Percentiles rank a stretch among this genome's conserved stretches.
Conservation (phyloP, 2,888 invertebrate species). For the Clusia tigrina region DNA sequence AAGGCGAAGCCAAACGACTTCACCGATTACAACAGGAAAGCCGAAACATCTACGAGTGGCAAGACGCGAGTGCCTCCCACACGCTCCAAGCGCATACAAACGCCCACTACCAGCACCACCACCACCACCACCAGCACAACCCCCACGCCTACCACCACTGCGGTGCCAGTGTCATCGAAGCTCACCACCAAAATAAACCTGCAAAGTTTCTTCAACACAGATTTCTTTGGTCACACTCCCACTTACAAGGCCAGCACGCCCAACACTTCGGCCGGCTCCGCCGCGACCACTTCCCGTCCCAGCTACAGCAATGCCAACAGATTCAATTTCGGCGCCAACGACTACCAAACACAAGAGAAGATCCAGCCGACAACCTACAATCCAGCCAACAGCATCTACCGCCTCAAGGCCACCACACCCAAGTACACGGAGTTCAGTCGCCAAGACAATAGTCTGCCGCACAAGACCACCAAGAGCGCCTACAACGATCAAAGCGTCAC, state of each 20-base stretch:
- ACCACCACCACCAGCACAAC: constrained; percentile 32
- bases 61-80: constrained; percentile 48
- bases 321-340: constrained; percentile 46
- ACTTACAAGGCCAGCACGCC: constrained; percentile 46
- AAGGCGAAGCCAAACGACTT: constrained; percentile 59
- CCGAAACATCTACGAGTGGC: constrained; percentile 43
- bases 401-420: constrained; percentile 48
- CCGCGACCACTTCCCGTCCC: constrained; percentile 36
- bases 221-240: constrained; percentile 43
- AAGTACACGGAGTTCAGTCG: constrained; percentile 42
- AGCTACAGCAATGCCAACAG: constrained; percentile 45
- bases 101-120: constrained; percentile 23
- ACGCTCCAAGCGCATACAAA: constrained; percentile 43
- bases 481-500: constrained; percentile 38
- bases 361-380: constrained; percentile 63
- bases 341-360: constrained; percentile 55
- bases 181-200: constrained; percentile 54
- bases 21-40: constrained; percentile 56
- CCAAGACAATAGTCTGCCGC: constrained; percentile 40
- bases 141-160: constrained; percentile 30
- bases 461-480: constrained; percentile 36
- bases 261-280: constrained; percentile 30
- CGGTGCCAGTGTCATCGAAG: constrained; percentile 41
- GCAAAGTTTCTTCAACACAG: constrained; percentile 59
- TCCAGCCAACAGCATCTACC: constrained; percentile 49